Evolutionary conservation across 92 coral and sea anemone species (phyloP).

Genomic region (Blastomussa wellsi): DNA sequence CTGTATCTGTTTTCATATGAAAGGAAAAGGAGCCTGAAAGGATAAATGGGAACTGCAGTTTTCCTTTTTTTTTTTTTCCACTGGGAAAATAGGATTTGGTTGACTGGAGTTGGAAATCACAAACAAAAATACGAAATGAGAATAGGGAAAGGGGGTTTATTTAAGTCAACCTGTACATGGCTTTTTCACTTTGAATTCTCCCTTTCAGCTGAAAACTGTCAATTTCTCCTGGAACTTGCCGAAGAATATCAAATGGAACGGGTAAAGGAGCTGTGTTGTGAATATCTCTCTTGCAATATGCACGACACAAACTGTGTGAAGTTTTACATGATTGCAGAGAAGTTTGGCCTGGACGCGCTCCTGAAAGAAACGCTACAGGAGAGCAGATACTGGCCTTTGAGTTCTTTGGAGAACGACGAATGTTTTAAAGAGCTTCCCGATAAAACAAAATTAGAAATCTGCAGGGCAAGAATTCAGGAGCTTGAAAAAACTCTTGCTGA

Average conservation of each 20-base stretch:
- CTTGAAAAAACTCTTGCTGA: slow-evolving; percentile 70
- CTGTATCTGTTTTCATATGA: too few relatives aligned
- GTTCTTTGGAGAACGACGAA: slow-evolving; percentile 51
- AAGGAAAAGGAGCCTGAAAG: too few relatives aligned
- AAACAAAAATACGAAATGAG: too few relatives aligned
- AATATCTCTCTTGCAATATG: slow-evolving; percentile 63
- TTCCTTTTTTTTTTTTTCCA: too few relatives aligned
- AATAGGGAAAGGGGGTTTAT: too few relatives aligned
- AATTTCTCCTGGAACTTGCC: slow-evolving; percentile 69
- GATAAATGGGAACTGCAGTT: too few relatives aligned
- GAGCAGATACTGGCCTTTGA: slow-evolving; percentile 56
- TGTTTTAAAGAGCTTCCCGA: slow-evolving; percentile 56
- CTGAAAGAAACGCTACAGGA: slow-evolving; percentile 60
- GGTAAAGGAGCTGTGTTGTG: slow-evolving; percentile 66
- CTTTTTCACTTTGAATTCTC: background rate
- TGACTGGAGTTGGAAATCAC: too few relatives aligned
- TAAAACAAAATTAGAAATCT: slow-evolving; percentile 63
- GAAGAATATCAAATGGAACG: slow-evolving; percentile 82
- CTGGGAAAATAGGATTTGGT: too few relatives aligned
- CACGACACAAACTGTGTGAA: slow-evolving; percentile 65
- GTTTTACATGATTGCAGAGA: slow-evolving; percentile 67
- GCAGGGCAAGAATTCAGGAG: slow-evolving; percentile 57
- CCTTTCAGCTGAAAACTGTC: slow-evolving; percentile 29
- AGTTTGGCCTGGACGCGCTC: slow-evolving; percentile 43
- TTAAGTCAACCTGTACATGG: too few relatives aligned